Conservation (phyloP, 2,888 invertebrate genomes). For the Clistopyga incitator region DNA sequence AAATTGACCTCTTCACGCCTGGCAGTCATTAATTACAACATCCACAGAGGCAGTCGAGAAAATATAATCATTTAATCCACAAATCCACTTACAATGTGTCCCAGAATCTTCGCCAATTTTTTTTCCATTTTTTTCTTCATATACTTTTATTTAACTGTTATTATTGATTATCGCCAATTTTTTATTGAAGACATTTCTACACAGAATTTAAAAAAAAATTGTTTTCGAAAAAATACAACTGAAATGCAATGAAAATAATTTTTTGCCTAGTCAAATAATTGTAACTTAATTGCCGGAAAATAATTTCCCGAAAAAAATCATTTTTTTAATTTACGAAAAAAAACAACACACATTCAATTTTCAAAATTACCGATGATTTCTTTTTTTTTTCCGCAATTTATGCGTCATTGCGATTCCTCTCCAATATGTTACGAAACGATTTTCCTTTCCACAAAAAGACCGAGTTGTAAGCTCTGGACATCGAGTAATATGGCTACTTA, state of each 20-base stretch:
- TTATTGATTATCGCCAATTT: too few relatives aligned
- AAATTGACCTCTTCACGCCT: not conserved
- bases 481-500: not conserved
- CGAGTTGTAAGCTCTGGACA: slow-evolving; percentile 24
- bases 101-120: too few relatives aligned
- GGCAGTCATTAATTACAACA: not conserved
- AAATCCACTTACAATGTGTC: not conserved
- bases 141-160: too few relatives aligned
- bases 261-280: too few relatives aligned
- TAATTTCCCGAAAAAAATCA: too few relatives aligned
- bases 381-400: not conserved
- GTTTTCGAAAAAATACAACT: too few relatives aligned
- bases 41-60: not conserved
- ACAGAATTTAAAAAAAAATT: too few relatives aligned
- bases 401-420: not conserved
- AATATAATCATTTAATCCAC: not conserved
- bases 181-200: too few relatives aligned
- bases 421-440: slow-evolving; percentile 55
- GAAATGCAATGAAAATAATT: too few relatives aligned
- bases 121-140: too few relatives aligned
- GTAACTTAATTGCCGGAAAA: too few relatives aligned
- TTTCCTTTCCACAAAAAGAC: slow-evolving; percentile 64
- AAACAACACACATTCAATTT: not conserved
- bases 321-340: not conserved
- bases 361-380: not conserved